Evolutionary conservation across 2,113 vertebrate genomes (phyloP).

Genomic region (Sialia sialis): DNA sequence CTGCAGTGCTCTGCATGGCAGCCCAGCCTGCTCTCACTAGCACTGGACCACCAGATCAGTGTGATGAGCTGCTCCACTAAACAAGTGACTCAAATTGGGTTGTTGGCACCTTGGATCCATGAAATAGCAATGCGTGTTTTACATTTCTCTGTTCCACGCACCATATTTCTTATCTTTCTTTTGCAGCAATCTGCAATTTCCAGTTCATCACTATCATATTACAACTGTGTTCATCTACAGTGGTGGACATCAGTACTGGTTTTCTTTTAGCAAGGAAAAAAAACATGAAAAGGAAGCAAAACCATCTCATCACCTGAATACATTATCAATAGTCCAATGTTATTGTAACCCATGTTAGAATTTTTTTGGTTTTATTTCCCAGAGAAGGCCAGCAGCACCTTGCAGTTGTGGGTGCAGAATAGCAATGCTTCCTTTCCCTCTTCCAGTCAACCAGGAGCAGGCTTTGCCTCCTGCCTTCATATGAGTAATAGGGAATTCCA

Average conservation of each 20-base stretch:
- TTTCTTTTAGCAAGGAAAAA: neutral
- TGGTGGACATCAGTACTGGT: neutral
- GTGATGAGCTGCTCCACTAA: neutral
- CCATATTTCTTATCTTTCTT: neutral
- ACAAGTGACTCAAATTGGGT: neutral
- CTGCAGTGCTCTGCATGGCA: neutral
- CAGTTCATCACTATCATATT: neutral
- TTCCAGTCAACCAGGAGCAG: neutral
- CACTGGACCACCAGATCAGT: neutral
- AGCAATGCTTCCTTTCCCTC: neutral
- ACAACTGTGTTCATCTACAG: accelerated
- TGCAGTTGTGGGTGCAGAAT: neutral
- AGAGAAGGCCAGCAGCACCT: neutral
- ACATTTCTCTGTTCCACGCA: accelerated
- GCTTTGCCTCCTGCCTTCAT: neutral
- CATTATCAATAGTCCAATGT: neutral
- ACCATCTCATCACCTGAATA: neutral
- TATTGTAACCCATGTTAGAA: neutral
- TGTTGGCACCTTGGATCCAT: neutral
- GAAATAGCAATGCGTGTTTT: neutral
- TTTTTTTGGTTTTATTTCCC: neutral
- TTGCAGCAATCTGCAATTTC: neutral
- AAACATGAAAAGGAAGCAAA: neutral
- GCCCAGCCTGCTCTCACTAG: neutral
- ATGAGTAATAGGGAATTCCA: neutral